Conservation (phyloP, 2,888 invertebrate genomes). For the Eupithecia inturbata region DNA sequence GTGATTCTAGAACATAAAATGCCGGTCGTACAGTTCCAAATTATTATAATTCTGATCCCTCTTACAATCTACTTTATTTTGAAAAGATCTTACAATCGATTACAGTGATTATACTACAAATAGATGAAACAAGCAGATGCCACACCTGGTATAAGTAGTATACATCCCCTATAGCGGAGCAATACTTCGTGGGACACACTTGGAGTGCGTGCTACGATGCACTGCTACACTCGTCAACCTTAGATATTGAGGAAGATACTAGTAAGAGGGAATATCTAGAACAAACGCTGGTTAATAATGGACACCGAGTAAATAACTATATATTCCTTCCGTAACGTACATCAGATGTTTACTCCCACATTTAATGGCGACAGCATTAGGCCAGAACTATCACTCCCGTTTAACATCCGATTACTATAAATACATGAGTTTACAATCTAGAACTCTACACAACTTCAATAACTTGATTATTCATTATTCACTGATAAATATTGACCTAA, state of each 20-base stretch:
- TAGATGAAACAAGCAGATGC: not conserved
- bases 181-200: not conserved
- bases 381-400: constrained; percentile 66
- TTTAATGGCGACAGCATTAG: constrained; percentile 61
- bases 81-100: not conserved
- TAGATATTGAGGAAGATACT: not conserved
- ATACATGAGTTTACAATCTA: constrained; percentile 63
- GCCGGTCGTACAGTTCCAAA: constrained; percentile 49
- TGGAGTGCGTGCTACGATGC: not conserved
- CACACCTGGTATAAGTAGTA: not conserved
- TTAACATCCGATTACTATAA: constrained; percentile 55
- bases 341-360: constrained; percentile 27
- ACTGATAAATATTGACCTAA: constrained; percentile 69
- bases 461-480: constrained; percentile 66
- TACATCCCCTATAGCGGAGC: not conserved
- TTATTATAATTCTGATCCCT: constrained; percentile 42
- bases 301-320: constrained; percentile 50
- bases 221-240: not conserved
- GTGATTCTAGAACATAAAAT: constrained; percentile 20
- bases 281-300: constrained; percentile 42
- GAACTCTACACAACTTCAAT: constrained; percentile 74
- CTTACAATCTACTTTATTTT: too few species aligned
- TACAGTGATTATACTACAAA: not conserved
- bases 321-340: constrained; percentile 35
- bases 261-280: constrained; percentile 42